Percentiles rank a stretch among this genome's conserved stretches.
These are phyloP conservation scores for Drosophila kuntzei DNA, from an alignment of 2,888 invertebrate genomes.

Conservation along the genomic window DNA sequence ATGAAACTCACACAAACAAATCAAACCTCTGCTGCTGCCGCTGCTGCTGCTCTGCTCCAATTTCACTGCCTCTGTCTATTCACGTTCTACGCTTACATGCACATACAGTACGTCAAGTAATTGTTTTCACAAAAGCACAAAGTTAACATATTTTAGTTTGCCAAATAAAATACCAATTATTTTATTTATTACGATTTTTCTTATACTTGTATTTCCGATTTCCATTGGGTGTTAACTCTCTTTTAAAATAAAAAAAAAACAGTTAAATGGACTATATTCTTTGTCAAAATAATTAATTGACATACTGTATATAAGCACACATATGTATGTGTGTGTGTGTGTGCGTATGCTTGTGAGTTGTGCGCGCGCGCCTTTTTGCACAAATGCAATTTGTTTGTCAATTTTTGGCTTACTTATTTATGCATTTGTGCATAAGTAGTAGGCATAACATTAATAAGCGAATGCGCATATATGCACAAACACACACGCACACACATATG, in stretches of 20 bases:
- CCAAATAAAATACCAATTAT: too few relatives aligned
- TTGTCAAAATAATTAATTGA: neutral
- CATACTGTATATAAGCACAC: neutral
- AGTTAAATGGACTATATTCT: neutral
- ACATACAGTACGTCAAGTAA: neutral
- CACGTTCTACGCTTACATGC: constrained; percentile 28
- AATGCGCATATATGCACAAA: constrained; percentile 5
- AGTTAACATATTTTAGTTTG: too few relatives aligned
- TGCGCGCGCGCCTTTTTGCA: constrained; percentile 67
- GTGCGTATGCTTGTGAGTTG: constrained; percentile 37
- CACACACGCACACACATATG: neutral
- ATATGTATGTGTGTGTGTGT: constrained; percentile 19
- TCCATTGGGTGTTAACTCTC: too few relatives aligned
- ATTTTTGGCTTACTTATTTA: constrained; percentile 52
- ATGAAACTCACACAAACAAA: constrained; percentile 49
- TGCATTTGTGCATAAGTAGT: constrained; percentile 40
- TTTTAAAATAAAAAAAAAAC: neutral
- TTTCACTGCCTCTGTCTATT: constrained; percentile 51
- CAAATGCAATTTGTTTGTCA: constrained; percentile 67
- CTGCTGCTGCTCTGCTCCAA: constrained; percentile 56
- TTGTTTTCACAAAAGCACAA: neutral
- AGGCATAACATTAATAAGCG: constrained; percentile 28
- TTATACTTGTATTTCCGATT: too few relatives aligned
- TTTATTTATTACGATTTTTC: too few relatives aligned
- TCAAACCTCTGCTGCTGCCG: constrained; percentile 12